Evolutionary conservation across 2,113 vertebrate species (phyloP), one percentile per base, ranked within the genome.

Genomic region (Zosterops borbonicus): DNA sequence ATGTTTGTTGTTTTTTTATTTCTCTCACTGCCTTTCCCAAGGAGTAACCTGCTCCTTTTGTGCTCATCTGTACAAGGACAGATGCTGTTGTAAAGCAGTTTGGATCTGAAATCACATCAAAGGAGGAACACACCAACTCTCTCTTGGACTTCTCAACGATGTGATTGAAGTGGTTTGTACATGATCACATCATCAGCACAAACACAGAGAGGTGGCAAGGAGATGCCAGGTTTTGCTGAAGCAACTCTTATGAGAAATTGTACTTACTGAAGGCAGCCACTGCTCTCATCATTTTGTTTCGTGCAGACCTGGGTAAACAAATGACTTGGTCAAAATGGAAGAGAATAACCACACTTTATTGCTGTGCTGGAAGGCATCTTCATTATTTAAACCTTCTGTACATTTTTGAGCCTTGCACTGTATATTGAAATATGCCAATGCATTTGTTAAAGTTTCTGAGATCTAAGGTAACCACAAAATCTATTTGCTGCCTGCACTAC

Each of bases 251-350:
- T 0, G 3, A 27, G 3, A 27, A 92, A 78, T 50, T 85, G 76
- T 95, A 98, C 98, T 98, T 97, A 99, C 99, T 98, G 85, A 99
- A 99, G 15, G 99, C 99, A 44, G 98, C 98, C 27, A 98, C 83
- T 39, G 99, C 99, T 95, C 98, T 99, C 23, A 95, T 90, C 75
- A 98, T 44, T 74, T 98, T 97, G 94, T 95, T 96, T 37, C 95
- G 94, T 37, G 97, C 64, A 39, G 98, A 96, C 94, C 99, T 99
- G 89, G 33, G 49, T 50, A 95, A 89, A 95, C 14, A 95, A 59
- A 64, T n/a, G 9, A 75, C 35, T 75, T 60, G 3, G 50, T 96
- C 79, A 96, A 70, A 94, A 85, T 8, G 18, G 69, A 63, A 74
- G 69, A 58, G 22, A 88, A 90, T 14, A 80, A 56, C 12, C n/a